phyloP scores from a whole-genome alignment of 2,113 vertebrate genomes.

The Syrmaticus mikado region DNA sequence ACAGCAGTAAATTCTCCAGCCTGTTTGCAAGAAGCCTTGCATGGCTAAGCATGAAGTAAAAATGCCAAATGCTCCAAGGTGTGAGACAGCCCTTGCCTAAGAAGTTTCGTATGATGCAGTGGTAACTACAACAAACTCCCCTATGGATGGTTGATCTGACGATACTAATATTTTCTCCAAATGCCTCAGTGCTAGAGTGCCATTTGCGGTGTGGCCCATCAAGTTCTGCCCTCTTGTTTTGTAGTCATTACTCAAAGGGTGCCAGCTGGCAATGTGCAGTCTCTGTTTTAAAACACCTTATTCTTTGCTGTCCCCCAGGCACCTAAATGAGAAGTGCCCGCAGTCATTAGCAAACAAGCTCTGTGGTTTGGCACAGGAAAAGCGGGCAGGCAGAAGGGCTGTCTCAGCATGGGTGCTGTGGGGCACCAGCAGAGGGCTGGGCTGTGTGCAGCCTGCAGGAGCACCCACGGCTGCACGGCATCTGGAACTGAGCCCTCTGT shows the following conservation, averaged over 20 bases:
- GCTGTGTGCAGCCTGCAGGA: neutral
- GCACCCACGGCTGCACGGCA: neutral
- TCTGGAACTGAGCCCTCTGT: neutral
- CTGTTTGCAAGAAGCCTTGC: neutral
- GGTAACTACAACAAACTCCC: neutral
- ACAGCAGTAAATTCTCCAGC: neutral
- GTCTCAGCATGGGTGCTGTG: neutral
- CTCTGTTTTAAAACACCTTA: neutral
- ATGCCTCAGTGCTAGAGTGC: neutral
- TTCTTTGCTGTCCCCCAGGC: neutral
- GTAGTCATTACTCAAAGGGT: neutral
- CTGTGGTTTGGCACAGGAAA: constrained; percentile 43
- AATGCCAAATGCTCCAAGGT: neutral
- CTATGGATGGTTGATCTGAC: neutral
- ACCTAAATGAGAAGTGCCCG: neutral
- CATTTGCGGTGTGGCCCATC: accelerated
- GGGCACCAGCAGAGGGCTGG: accelerated
- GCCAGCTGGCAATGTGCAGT: neutral
- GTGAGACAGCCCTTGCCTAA: neutral
- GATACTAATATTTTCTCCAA: neutral
- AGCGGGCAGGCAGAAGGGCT: neutral
- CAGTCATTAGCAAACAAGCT: constrained; percentile 9
- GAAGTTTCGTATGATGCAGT: neutral
- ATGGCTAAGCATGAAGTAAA: neutral
- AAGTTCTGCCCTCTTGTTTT: neutral